Percentiles rank a stretch among this genome's conserved stretches.
Conservation (phyloP, 2,113 vertebrate species). For the Perca fluviatilis region DNA sequence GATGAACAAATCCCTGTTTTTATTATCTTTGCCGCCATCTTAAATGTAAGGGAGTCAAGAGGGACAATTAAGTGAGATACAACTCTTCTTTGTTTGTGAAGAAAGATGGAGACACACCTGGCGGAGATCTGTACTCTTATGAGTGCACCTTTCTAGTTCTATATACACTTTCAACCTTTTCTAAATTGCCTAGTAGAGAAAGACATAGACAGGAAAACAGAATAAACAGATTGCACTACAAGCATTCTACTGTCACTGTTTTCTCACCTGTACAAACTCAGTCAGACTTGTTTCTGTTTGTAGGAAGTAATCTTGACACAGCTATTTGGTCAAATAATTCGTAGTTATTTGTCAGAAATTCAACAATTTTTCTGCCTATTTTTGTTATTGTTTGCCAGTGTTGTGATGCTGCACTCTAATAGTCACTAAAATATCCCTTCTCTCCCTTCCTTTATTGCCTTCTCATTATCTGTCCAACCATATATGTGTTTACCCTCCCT, state of each 20-base stretch:
- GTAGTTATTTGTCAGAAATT: not conserved
- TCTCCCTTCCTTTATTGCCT: constrained; percentile 6
- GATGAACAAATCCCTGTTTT: no score
- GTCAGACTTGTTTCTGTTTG: constrained; percentile 12
- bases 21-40: no score
- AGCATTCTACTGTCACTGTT: not conserved
- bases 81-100: no score
- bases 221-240: not conserved
- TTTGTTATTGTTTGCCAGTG: constrained; percentile 9
- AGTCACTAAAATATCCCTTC: constrained; percentile 2
- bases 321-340: constrained; percentile 24
- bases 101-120: no score
- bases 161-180: not conserved
- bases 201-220: not conserved
- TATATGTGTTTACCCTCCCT: constrained; percentile 1
- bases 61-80: no score
- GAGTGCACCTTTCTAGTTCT: no score
- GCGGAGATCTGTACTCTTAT: no score
- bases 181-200: not conserved
- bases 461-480: constrained; percentile 16
- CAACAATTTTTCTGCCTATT: not conserved
- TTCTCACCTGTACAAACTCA: constrained; percentile 9
- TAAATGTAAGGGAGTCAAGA: no score
- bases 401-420: constrained; percentile 18
- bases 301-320: not conserved